These are phyloP conservation scores for Myripristis jacobus DNA, from an alignment of 2,797 vertebrate genomes.

Conservation along the genomic window DNA sequence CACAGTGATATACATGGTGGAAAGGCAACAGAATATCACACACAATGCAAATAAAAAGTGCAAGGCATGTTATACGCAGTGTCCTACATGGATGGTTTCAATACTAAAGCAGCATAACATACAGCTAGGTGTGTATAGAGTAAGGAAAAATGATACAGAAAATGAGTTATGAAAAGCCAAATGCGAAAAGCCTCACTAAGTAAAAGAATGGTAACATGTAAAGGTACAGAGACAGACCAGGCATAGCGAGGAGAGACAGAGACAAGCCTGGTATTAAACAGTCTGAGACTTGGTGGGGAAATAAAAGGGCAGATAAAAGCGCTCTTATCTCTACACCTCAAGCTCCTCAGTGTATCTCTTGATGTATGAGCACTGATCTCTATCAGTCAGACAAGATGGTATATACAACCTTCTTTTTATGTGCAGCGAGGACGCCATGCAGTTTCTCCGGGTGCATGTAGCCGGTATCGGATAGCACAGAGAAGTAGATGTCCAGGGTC, in stretches of 20 bases:
- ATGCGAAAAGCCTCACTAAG: slow-evolving; percentile 13
- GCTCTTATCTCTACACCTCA: slow-evolving; percentile 62
- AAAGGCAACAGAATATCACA: neutral
- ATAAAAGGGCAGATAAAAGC: slow-evolving; percentile 76
- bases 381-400: slow-evolving; percentile 64
- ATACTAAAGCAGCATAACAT: slow-evolving; percentile 13
- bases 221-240: slow-evolving; percentile 17
- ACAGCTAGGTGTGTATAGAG: slow-evolving; percentile 1
- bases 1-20: neutral
- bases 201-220: slow-evolving; percentile 9
- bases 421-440: slow-evolving; percentile 77
- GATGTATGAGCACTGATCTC: slow-evolving; percentile 74
- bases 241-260: slow-evolving; percentile 59
- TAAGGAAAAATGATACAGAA: slow-evolving; percentile 12
- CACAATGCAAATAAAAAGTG: neutral
- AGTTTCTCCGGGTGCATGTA: slow-evolving; percentile 85
- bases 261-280: slow-evolving; percentile 61
- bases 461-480: slow-evolving; percentile 72
- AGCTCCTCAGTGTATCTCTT: slow-evolving; percentile 59
- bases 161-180: neutral
- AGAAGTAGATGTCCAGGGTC: slow-evolving; percentile 82
- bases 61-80: neutral
- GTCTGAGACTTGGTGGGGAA: slow-evolving; percentile 68
- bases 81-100: neutral
- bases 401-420: slow-evolving; percentile 83